Base-by-base conservation (phyloP, 2,888 invertebrate genomes). In the Philaethria dido region DNA sequence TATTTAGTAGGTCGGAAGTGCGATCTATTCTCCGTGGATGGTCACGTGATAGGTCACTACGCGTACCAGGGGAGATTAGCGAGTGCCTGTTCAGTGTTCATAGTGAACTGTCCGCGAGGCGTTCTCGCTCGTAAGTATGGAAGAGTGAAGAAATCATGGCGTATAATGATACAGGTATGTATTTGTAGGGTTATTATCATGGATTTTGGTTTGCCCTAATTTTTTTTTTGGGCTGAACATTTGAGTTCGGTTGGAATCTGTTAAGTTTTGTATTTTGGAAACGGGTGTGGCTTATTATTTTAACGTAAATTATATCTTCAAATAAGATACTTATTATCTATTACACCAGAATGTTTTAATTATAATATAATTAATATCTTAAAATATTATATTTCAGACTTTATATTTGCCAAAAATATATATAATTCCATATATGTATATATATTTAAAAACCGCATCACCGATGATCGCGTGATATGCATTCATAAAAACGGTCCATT, bases 1-100 rank as follows among this genome's bases (percentile, higher is more conserved):
- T 85, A 83, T 57, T 29, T 52, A 52, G 50, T 29, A 82, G 86
- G 82, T 86, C 88, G 86, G 86, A 87, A 85, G 86, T 88, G 86
- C 80, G 83, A 86, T 80, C 81, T 81, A 86, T 85, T 83, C 83
- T 77, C 76, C 77, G 82, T 84, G 80, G 84, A 81, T 84, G 80
- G 80, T 80, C n/a, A n/a, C n/a, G n/a, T n/a, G n/a, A n/a, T 85
- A 81, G 82, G 80, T 87, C 87, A 83, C 80, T 78, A 75, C 77
- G 74, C 77, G 78, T 79, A 78, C 81, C 80, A 68, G 74, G 76
- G 77, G 75, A 78, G 78, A 81, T 83, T 82, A 82, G 75, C 75
- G 77, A 80, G 84, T 87, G 81, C 73, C 75, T 78, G 78, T 82
- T 81, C 77, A 85, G 88, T 88, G 88, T 78, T 80, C 81, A 77